phyloP scores from a whole-genome alignment of 2,113 vertebrate species.

The Perognathus longimembris region DNA sequence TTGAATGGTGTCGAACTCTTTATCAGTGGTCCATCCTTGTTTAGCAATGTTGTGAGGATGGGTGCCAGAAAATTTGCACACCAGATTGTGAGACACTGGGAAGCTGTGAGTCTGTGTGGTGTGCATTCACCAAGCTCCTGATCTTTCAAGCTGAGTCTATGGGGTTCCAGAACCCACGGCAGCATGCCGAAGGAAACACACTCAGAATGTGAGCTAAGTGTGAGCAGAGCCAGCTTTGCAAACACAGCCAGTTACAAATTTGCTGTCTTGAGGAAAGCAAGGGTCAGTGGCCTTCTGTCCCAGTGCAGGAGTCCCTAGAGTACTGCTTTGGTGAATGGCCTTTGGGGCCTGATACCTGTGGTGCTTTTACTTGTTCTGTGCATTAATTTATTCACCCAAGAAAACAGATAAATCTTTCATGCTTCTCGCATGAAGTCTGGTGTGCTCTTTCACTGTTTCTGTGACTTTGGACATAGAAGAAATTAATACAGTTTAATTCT shows the following conservation, averaged over 20 bases:
- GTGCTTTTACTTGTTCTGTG: neutral
- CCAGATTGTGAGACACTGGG: neutral
- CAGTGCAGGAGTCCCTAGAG: neutral
- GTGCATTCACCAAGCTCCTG: neutral
- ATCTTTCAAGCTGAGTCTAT: neutral
- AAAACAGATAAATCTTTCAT: neutral
- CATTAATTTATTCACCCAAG: neutral
- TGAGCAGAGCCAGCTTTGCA: too few relatives aligned
- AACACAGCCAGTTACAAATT: neutral
- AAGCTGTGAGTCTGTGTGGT: neutral
- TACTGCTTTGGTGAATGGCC: too few relatives aligned
- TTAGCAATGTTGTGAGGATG: neutral
- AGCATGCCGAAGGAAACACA: neutral
- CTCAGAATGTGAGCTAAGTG: too few relatives aligned
- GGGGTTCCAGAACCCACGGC: rapidly evolving
- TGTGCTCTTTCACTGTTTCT: neutral
- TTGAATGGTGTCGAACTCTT: neutral
- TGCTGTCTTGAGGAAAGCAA: neutral
- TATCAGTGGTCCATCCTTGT: neutral
- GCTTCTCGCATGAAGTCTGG: neutral
- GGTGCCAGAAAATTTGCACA: neutral
- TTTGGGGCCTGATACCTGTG: neutral
- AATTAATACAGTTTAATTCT: too few relatives aligned
- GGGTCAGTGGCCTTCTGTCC: neutral
- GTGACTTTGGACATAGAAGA: neutral